Evolutionary conservation across 2,888 invertebrate genomes (phyloP), one percentile per base, ranked within the genome.

Genomic region (Creontiades dilutus): DNA sequence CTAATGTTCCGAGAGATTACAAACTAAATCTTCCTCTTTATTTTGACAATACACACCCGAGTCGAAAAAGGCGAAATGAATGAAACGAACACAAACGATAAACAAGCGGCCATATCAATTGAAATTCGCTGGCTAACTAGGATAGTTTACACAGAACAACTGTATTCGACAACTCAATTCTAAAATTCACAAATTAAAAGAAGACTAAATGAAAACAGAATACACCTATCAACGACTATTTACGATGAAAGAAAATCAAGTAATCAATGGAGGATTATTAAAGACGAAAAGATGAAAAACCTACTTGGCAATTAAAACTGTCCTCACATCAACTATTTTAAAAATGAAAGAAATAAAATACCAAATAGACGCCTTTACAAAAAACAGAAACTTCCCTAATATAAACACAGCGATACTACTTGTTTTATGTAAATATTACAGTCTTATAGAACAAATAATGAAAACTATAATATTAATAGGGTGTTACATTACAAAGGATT

Each of bases 401-500:
- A 52, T 52, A 47, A 82, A 82, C 82, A 82, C 82, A 82, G 82
- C 82, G 78, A 78, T 23, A 52, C 82, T 82, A 82, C 82, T 78
- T 78, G 78, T 82, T 47, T n/a, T 52, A 47, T 48, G 80, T 48
- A 55, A 80, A 90, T 86, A 90, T 90, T 90, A 90, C 90, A 90
- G 90, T 90, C 90, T 90, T 90, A 90, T 90, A 76, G 89, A 89
- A 90, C 90, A 90, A 90, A 90, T 90, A 84, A 90, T 89, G 78
- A 78, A 27, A 78, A 85, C 52, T 84, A 28, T 81, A 48, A 48
- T 80, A 55, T 75, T 76, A 90, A n/a, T 19, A 82, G 57, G n/a
- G 47, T 47, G 46, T 52, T 87, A 90, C 80, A 90, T 90, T 90
- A 90, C 89, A 90, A 68, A 68, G 89, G 81, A 47, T 86, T 37